Percentiles rank a stretch among this genome's conserved stretches.
Evolutionary conservation across 2,797 vertebrate genomes (phyloP).

Genomic region (Alcedo quadribrachys): DNA sequence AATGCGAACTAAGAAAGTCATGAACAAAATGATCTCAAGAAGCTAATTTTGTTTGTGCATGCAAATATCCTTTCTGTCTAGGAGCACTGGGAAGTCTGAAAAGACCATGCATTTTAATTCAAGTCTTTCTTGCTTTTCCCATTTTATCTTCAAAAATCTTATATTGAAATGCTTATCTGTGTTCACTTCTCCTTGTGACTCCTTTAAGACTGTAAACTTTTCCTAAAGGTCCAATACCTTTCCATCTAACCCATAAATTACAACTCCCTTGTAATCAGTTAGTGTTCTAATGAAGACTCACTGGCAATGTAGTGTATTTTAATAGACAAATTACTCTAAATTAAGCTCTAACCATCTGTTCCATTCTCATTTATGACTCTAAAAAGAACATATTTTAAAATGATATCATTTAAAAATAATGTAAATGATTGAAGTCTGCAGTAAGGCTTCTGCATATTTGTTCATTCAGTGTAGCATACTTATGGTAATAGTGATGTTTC

Average conservation of each 20-base stretch:
- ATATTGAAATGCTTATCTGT: background rate
- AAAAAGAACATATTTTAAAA: conserved; percentile 72
- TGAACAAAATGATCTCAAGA: background rate
- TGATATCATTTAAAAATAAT: conserved; percentile 68
- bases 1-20: background rate
- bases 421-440: conserved; percentile 60
- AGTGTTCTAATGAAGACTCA: conserved; percentile 62
- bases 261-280: conserved; percentile 45
- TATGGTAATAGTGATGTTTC: conserved; percentile 57
- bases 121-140: background rate
- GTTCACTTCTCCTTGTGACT: background rate
- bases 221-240: conserved; percentile 64
- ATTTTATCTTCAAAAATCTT: background rate
- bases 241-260: conserved; percentile 14
- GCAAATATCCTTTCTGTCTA: background rate
- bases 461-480: conserved; percentile 41
- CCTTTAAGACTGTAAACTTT: conserved; percentile 12
- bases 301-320: conserved; percentile 67
- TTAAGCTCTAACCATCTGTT: conserved; percentile 76
- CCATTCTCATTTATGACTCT: conserved; percentile 72
- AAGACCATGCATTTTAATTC: background rate
- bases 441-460: conserved; percentile 44
- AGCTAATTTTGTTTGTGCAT: background rate
- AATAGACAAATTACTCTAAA: conserved; percentile 76
- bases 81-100: background rate